Base-by-base conservation (phyloP, 1,140 invertebrate genomes). In the Thalassaphorura encarpata region DNA sequence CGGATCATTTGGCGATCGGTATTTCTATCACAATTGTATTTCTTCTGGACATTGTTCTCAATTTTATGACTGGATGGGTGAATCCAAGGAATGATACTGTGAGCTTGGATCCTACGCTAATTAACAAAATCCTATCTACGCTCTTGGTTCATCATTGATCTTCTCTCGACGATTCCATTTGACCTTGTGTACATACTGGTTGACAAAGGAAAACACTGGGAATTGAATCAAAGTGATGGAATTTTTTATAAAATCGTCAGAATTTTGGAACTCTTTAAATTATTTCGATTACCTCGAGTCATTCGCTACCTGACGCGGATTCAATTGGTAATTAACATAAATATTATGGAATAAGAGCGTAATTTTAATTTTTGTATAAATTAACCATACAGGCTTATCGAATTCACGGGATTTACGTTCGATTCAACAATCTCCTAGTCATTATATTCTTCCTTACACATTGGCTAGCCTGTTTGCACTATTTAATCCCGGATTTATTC, bases 381-480 rank as follows among this genome's bases (percentile, higher is more conserved):
- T 36, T 36, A 11, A 36, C 33, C 33, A n/a, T 47, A 6, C 49
- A 63, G 58, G 58, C 52, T 21, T 57, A 53, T 24, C 39, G 24
- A 28, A 39, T 63, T 0, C 47, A 60, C 24, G 46, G 49, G 13
- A 19, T 63, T 8, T 52, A 60, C 19, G 52, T 57, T 2, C 57
- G 61, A 1, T 40, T 63, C 24, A 54, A 54, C 24, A 53, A 56
- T 36, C 36, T 57, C 16, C 21, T 56, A 15, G n/a, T 59, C 11
- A 26, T 51, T 11, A 49, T 59, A 3, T 23, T 45, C 1, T 39
- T 57, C 40, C 24, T 55, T 4, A 33, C 48, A 8, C 61, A 63
- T 28, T 63, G 61, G 61, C n/a, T 63, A 1, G 39, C 54, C 27
- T 63, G 61, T 41, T 26, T 52, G 18, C 51, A 63, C 41, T 63